A percentile compares a stretch with the other conserved stretches of the same genome.
phyloP scores from a whole-genome alignment of 2,113 vertebrate genomes.

The Nothoprocta pentlandii region DNA sequence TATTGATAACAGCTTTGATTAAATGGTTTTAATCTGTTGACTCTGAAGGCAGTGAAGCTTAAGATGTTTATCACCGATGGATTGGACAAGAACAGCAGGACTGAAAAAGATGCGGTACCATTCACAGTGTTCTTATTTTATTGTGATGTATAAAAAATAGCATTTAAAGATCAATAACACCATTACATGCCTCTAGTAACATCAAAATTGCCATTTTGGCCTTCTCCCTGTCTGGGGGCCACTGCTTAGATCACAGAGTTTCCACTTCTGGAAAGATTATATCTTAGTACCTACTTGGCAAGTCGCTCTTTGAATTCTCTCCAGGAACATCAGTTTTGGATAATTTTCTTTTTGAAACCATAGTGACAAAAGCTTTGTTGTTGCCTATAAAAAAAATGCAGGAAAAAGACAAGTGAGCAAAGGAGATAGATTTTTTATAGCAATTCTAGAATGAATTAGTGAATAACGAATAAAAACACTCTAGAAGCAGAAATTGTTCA shows the following conservation, averaged over 20 bases:
- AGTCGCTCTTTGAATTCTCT: slow-evolving; percentile 46
- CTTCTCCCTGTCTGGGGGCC: neutral
- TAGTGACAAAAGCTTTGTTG: slow-evolving; percentile 33
- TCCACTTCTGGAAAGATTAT: neutral
- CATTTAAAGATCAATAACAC: rapidly evolving
- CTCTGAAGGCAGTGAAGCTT: neutral
- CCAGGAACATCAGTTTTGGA: slow-evolving; percentile 17
- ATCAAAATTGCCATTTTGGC: neutral
- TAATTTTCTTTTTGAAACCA: slow-evolving; percentile 75
- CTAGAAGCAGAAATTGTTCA: neutral
- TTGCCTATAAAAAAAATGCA: neutral
- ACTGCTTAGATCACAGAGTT: rapidly evolving
- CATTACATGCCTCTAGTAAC: neutral
- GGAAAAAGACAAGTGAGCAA: neutral
- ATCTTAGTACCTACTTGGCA: slow-evolving; percentile 55
- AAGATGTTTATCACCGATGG: neutral
- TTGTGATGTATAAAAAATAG: neutral
- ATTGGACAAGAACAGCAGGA: neutral
- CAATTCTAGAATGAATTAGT: neutral
- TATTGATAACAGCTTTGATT: neutral
- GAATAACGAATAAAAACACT: neutral
- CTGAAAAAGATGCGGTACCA: neutral
- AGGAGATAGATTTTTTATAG: neutral
- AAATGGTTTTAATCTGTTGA: neutral
- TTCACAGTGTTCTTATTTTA: neutral